A percentile compares a stretch with the other conserved stretches of the same genome.
Evolutionary conservation across 2,888 invertebrate genomes (phyloP).

Genomic region (Pheosia tremula): DNA sequence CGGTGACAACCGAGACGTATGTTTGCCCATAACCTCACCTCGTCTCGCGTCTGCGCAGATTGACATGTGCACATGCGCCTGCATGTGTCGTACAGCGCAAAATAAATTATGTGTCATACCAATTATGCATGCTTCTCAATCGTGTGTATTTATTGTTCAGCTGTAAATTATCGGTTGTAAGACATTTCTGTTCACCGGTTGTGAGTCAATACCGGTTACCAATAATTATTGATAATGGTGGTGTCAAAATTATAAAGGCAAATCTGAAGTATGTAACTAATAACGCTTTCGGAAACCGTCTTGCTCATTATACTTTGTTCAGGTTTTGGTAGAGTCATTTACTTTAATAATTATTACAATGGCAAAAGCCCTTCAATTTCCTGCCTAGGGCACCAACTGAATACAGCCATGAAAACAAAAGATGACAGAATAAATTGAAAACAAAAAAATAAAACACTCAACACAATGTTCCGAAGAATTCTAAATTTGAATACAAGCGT

Average conservation of each 20-base stretch:
- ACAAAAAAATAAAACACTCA: constrained; percentile 32
- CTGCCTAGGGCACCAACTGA: constrained; percentile 20
- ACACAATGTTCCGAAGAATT: constrained; percentile 52
- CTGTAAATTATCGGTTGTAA: constrained; percentile 11
- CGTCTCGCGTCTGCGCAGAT: constrained; percentile 19
- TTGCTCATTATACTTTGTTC: too few species aligned
- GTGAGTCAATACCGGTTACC: too few species aligned
- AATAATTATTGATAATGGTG: too few species aligned
- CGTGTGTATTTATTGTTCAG: constrained; percentile 28
- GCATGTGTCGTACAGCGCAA: constrained; percentile 12
- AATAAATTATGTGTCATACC: constrained; percentile 35
- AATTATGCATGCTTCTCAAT: constrained; percentile 1
- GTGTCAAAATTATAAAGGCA: too few species aligned
- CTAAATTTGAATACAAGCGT: constrained; percentile 75
- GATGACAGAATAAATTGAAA: constrained; percentile 33
- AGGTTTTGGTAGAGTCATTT: background rate
- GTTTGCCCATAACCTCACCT: constrained; percentile 22
- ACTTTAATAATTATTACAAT: background rate
- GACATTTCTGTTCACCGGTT: too few species aligned
- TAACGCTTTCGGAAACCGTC: too few species aligned
- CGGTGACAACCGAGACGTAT: constrained; percentile 31
- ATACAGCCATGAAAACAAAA: constrained; percentile 49
- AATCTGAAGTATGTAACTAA: too few species aligned
- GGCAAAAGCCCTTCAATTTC: constrained; percentile 18
- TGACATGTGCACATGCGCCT: constrained; percentile 21